A percentile compares a stretch with the other conserved stretches of the same genome.
These are phyloP conservation scores for Zaprionus inermis DNA, from an alignment of 1,140 invertebrate species.

Conservation along the genomic window DNA sequence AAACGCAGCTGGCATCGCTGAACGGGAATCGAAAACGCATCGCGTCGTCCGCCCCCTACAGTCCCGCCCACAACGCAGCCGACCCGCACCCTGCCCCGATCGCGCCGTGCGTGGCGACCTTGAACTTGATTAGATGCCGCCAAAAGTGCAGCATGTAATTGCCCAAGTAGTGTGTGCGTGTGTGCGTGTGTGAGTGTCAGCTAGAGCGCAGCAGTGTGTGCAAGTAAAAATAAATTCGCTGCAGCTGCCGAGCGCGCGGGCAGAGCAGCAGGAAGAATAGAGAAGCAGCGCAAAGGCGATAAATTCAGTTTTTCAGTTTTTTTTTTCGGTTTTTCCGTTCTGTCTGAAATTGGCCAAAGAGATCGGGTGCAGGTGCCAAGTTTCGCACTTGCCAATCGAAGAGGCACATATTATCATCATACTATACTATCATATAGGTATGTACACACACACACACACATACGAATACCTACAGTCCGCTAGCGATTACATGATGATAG, in stretches of 20 bases:
- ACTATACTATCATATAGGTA: conserved; percentile 1
- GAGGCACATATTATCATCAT: conserved; percentile 23
- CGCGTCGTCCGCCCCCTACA: background rate
- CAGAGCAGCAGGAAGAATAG: background rate
- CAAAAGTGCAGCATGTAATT: conserved; percentile 31
- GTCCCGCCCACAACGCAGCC: too few species aligned
- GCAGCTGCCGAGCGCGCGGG: conserved; percentile 20
- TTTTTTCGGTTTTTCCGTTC: background rate
- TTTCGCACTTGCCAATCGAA: conserved; percentile 51
- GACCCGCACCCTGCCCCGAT: too few species aligned
- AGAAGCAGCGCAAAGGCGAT: conserved; percentile 18
- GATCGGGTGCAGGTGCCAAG: conserved; percentile 51
- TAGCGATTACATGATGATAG: conserved; percentile 6
- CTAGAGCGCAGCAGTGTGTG: background rate
- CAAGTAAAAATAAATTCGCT: conserved; percentile 41
- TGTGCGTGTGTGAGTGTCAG: conserved; percentile 15
- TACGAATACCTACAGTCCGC: background rate
- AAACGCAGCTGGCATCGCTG: conserved; percentile 1
- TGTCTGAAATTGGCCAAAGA: conserved; percentile 24
- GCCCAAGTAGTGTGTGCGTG: conserved; percentile 7
- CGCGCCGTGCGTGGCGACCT: conserved; percentile 29
- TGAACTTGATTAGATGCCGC: conserved; percentile 40
- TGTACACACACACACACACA: background rate
- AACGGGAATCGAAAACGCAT: conserved; percentile 1
- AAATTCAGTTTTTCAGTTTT: background rate